phyloP scores from a whole-genome alignment of 2,113 vertebrate genomes.

The Glaucidium brasilianum region DNA sequence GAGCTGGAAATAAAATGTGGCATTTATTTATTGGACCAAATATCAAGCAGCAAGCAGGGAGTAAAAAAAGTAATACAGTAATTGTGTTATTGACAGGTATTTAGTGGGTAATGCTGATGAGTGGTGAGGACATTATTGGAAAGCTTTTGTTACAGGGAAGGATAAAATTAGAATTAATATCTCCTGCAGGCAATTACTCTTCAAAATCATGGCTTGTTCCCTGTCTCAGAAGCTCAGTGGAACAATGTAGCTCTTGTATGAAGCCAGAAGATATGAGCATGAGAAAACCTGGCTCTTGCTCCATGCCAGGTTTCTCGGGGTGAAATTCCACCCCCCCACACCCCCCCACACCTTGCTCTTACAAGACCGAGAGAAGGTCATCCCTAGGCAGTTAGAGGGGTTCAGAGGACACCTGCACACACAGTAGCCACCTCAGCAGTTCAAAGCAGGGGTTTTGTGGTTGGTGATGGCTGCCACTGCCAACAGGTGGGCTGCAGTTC shows the following conservation, averaged over 20 bases:
- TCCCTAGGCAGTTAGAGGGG: neutral
- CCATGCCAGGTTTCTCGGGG: neutral
- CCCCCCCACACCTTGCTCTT: neutral
- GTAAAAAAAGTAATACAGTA: neutral
- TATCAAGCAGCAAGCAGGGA: neutral
- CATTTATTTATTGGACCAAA: neutral
- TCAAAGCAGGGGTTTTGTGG: neutral
- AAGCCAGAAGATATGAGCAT: neutral
- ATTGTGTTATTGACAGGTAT: neutral
- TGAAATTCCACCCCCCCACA: neutral
- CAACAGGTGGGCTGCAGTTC: neutral
- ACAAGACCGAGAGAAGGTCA: neutral
- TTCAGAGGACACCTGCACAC: neutral
- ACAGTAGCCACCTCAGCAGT: fast-evolving
- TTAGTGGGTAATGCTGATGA: neutral
- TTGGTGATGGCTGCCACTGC: neutral
- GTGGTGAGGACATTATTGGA: neutral
- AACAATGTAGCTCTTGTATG: neutral
- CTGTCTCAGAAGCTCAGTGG: neutral
- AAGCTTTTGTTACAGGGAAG: constrained; percentile 21
- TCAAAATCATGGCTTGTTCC: neutral
- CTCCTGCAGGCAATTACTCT: neutral
- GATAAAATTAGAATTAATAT: constrained; percentile 36
- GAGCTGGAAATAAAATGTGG: neutral
- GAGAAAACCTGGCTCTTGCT: neutral